Evolutionary conservation across 2,797 vertebrate genomes (phyloP).

Genomic region (Lagodon rhomboides): DNA sequence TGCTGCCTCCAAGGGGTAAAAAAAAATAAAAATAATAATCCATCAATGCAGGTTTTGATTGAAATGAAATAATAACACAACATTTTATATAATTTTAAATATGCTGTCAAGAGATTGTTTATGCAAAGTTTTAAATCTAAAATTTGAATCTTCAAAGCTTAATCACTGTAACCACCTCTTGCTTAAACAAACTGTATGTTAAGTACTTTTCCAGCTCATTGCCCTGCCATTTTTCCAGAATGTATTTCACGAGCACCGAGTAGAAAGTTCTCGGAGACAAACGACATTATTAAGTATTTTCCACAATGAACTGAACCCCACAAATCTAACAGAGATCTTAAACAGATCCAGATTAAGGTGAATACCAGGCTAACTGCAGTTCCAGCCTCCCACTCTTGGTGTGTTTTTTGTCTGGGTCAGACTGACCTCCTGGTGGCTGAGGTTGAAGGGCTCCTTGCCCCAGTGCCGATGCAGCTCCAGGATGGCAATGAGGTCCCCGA

Average conservation of each 20-base stretch:
- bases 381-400: constrained; percentile 52
- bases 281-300: constrained; percentile 16
- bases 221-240: constrained; percentile 16
- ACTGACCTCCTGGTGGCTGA: constrained; percentile 95
- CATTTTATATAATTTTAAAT: not conserved
- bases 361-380: constrained; percentile 66
- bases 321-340: constrained; percentile 45
- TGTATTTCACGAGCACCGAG: constrained; percentile 20
- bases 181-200: not conserved
- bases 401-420: constrained; percentile 66
- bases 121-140: not conserved
- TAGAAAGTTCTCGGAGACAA: constrained; percentile 9
- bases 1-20: not conserved
- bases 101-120: not conserved
- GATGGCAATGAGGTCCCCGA: constrained; percentile 96
- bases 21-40: not conserved
- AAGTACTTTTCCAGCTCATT: constrained; percentile 11
- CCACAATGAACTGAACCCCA: constrained; percentile 36
- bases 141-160: no score
- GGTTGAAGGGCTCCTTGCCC: constrained; percentile 95
- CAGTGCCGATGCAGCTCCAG: constrained; percentile 95
- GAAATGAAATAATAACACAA: not conserved
- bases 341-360: constrained; percentile 65
- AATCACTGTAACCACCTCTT: not conserved
- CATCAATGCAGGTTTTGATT: not conserved